Percentiles rank a stretch among this genome's conserved stretches.
These are phyloP conservation scores for Halichoerus grypus DNA, from an alignment of 2,113 vertebrate species.

Conservation along the genomic window DNA sequence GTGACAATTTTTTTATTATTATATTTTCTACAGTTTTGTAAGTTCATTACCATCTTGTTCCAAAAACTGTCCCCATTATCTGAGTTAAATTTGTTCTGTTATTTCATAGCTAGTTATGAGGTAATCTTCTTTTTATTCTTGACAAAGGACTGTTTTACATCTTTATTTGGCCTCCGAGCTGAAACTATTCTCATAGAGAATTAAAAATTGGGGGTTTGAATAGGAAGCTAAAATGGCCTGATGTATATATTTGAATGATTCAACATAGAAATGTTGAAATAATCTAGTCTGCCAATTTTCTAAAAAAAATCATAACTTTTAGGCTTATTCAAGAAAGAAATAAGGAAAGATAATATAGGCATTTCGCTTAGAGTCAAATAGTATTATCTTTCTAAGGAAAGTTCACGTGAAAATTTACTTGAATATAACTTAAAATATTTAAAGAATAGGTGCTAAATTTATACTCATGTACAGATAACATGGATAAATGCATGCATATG, in stretches of 20 bases:
- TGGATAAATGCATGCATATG: neutral
- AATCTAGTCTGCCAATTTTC: neutral
- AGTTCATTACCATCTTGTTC: neutral
- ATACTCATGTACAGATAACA: neutral
- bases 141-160: conserved; percentile 22
- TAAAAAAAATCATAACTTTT: neutral
- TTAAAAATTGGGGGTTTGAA: neutral
- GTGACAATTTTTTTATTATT: neutral
- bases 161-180: conserved; percentile 1
- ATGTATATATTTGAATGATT: conserved; percentile 29
- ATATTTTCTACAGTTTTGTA: neutral
- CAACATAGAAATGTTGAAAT: conserved; percentile 5
- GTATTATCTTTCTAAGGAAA: neutral
- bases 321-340: neutral
- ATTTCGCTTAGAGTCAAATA: neutral
- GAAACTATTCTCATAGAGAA: conserved; percentile 24
- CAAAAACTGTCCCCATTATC: neutral
- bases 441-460: neutral
- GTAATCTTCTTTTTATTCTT: conserved; percentile 35
- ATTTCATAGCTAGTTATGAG: conserved; percentile 32
- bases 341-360: neutral
- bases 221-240: conserved; percentile 34
- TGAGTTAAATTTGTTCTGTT: conserved; percentile 29
- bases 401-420: neutral
- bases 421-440: neutral